Evolutionary conservation across 2,888 invertebrate genomes (phyloP), one percentile per base, ranked within the genome.

Genomic region (Octonoba sinensis): DNA sequence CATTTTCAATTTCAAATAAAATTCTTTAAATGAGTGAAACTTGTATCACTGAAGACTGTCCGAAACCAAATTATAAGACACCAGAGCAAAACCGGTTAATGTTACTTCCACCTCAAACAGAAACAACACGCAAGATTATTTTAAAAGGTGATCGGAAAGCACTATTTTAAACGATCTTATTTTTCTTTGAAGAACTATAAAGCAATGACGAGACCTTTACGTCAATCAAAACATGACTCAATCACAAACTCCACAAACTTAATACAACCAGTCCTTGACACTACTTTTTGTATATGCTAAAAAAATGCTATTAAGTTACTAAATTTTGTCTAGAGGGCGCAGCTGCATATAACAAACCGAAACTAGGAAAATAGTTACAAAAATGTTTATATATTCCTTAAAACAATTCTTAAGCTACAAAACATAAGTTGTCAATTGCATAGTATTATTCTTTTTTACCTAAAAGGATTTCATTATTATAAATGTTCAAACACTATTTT

Each of bases 201-300:
- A 36, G 54, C n/a, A 64, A 16, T 47, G 49, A 57, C 20, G 18
- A 60, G 20, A 51, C 65, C 44, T 73, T 56, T 60, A 62, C 69
- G 69, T 64, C 46, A 54, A 51, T 76, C 76, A 76, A 51, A 64
- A 67, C 69, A 81, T 73, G 67, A 81, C 72, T 81, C 79, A 73
- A 81, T 73, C 73, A 47, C 27, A 69, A 62, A 74, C 79, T 72
- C 73, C 36, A 73, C 73, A n/a, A n/a, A 36, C 27, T 2, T 3
- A 2, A 27, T 69, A 36, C 69, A 74, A 51, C 57, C 49, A 49
- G 49, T 62, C 72, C 73, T 81, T 74, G 79, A 81, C 79, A 73
- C 79, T 73, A 81, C 79, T 81, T 71, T 54, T 54, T 46, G 79
- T 49, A 44, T 46, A 20, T 8, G 8, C 3, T 13, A 24, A 59